These are phyloP conservation scores for Clarias batrachus DNA, from an alignment of 2,113 vertebrate genomes.

Conservation along the genomic window DNA sequence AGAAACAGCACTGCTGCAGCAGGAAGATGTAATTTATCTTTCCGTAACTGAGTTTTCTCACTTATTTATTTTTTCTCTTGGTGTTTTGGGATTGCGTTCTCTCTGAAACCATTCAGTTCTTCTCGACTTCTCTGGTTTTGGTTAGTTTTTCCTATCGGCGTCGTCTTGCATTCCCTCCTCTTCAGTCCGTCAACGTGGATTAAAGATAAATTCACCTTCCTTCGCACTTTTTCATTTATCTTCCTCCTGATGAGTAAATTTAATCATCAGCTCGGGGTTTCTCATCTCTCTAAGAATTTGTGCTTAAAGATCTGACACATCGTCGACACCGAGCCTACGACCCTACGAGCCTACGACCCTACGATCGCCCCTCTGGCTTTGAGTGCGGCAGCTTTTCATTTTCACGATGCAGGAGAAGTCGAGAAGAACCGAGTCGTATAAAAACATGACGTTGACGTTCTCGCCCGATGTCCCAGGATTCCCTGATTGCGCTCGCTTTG, in stretches of 20 bases:
- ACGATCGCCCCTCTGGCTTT: background rate
- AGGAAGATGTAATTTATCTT: background rate
- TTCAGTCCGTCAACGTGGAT: slow-evolving; percentile 60
- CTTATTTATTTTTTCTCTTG: background rate
- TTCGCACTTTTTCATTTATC: slow-evolving; percentile 27
- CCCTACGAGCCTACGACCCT: no score
- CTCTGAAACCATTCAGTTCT: background rate
- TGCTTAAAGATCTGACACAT: background rate
- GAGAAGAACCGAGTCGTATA: background rate
- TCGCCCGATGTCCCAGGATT: background rate
- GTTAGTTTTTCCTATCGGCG: slow-evolving; percentile 52
- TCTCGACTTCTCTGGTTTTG: background rate
- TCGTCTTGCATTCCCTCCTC: slow-evolving; percentile 27
- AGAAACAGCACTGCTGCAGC: background rate
- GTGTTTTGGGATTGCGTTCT: background rate
- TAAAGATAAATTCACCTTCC: slow-evolving; percentile 67
- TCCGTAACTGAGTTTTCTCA: background rate
- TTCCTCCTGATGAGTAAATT: background rate
- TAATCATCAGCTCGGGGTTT: background rate
- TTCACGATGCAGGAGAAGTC: background rate
- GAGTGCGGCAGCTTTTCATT: background rate
- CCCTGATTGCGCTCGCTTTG: no score
- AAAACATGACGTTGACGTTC: background rate
- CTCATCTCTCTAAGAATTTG: background rate
- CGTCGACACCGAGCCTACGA: background rate